phyloP scores from a whole-genome alignment of 1,140 invertebrate species.

The Babylonia areolata region DNA sequence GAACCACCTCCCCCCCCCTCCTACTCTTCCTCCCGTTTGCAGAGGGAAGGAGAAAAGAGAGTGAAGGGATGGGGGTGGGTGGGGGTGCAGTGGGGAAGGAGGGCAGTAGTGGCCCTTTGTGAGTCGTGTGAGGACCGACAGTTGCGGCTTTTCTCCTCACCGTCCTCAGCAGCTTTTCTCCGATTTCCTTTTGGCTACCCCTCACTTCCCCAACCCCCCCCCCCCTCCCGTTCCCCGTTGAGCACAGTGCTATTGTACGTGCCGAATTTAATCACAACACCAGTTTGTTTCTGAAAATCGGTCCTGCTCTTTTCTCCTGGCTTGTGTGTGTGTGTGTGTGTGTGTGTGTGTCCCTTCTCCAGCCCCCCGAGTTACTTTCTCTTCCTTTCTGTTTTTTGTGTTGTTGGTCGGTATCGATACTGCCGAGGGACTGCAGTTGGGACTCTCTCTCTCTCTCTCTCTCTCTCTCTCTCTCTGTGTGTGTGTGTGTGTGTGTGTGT shows the following conservation, averaged over 20 bases:
- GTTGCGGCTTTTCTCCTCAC: neutral
- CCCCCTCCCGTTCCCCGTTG: neutral
- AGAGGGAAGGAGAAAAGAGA: too few relatives aligned
- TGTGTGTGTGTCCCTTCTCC: neutral
- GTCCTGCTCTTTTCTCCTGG: neutral
- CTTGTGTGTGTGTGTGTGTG: neutral
- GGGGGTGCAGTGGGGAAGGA: too few relatives aligned
- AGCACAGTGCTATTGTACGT: neutral
- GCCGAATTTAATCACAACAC: constrained; percentile 3
- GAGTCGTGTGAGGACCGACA: too few relatives aligned
- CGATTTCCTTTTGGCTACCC: neutral
- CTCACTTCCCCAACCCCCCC: neutral
- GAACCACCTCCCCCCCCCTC: neutral
- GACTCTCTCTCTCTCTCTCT: neutral
- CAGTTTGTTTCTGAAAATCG: neutral
- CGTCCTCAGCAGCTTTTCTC: neutral
- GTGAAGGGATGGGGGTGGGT: too few relatives aligned
- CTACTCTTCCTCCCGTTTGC: neutral
- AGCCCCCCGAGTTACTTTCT: neutral
- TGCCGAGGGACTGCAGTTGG: too few relatives aligned
- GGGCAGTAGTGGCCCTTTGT: too few relatives aligned
- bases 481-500: too few relatives aligned
- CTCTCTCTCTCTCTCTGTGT: neutral
- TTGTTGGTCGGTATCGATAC: neutral
- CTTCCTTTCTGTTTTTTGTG: neutral